Conservation (phyloP, 2,797 vertebrate species). For the Hoplostethus atlanticus region DNA sequence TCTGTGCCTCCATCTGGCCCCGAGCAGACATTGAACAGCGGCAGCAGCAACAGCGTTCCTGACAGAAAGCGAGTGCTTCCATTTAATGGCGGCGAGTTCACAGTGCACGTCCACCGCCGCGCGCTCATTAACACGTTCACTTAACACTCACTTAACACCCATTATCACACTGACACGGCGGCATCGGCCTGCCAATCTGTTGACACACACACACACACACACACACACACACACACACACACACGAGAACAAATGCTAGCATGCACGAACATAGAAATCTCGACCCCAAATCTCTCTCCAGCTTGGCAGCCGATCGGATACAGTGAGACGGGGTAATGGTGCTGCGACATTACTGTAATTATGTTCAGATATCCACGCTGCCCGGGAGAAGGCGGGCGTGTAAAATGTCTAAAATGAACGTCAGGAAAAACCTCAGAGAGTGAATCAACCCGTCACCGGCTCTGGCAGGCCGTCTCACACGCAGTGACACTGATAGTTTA, state of each 20-base stretch:
- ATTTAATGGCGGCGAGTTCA: slow-evolving; percentile 39
- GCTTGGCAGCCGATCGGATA: neutral
- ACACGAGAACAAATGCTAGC: neutral
- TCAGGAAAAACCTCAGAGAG: slow-evolving; percentile 39
- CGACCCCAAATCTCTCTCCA: neutral
- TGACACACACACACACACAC: slow-evolving; percentile 11
- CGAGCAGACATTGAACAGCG: slow-evolving; percentile 1
- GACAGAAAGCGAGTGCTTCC: slow-evolving; percentile 44
- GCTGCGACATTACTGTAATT: slow-evolving; percentile 14
- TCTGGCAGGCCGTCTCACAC: slow-evolving; percentile 47
- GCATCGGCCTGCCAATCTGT: neutral
- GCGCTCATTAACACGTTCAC: slow-evolving; percentile 50
- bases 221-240: neutral
- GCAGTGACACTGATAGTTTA: slow-evolving; percentile 47
- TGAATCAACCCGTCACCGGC: slow-evolving; percentile 35
- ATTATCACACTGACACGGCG: slow-evolving; percentile 47
- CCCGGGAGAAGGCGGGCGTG: slow-evolving; percentile 8
- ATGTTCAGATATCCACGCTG: slow-evolving; percentile 13
- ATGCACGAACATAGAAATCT: neutral
- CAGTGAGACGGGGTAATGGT: slow-evolving; percentile 26
- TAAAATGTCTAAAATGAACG: slow-evolving; percentile 36
- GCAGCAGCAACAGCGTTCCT: neutral
- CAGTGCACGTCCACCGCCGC: slow-evolving; percentile 38
- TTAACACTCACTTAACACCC: slow-evolving; percentile 43
- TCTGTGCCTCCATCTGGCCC: slow-evolving; percentile 50